Conservation (phyloP, 2,113 vertebrate species). For the Paraplagusia blochii region DNA sequence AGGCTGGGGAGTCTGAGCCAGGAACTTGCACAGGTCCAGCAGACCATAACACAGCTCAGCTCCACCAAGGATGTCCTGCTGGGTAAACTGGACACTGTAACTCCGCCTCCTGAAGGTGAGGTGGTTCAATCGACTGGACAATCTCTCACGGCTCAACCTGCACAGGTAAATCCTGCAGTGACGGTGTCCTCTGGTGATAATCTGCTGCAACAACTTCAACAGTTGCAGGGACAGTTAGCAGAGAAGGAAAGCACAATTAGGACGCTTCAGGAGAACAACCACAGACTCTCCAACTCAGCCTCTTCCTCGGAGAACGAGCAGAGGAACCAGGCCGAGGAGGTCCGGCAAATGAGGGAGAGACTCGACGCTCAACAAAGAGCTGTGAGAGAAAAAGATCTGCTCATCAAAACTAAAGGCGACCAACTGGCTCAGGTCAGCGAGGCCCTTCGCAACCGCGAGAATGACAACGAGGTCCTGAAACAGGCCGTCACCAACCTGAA, state of each 20-base stretch:
- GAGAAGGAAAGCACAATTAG: conserved; percentile 82
- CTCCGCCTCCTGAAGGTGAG: conserved; percentile 57
- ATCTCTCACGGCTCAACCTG: conserved; percentile 20
- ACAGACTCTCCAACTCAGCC: conserved; percentile 83
- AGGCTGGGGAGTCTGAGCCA: conserved; percentile 83
- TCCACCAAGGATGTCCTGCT: conserved; percentile 87
- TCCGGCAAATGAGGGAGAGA: conserved; percentile 79
- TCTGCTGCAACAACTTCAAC: conserved; percentile 72
- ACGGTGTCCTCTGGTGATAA: conserved; percentile 27
- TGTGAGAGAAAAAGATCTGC: conserved; percentile 89
- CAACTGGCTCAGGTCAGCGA: conserved; percentile 85
- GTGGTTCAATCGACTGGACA: conserved; percentile 9
- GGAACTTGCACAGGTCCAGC: conserved; percentile 90
- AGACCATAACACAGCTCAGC: conserved; percentile 88
- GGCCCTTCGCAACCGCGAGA: conserved; percentile 86
- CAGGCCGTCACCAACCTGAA: conserved; percentile 97
- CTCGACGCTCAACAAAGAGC: conserved; percentile 86
- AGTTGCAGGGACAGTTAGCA: conserved; percentile 73
- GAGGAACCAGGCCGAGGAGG: conserved; percentile 78
- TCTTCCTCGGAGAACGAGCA: conserved; percentile 80
- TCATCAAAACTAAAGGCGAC: conserved; percentile 94
- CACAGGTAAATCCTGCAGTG: conserved; percentile 22
- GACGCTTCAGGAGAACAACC: conserved; percentile 93
- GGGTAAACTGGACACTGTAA: conserved; percentile 83
- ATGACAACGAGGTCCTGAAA: conserved; percentile 91